Evolutionary conservation across 2,113 vertebrate species (phyloP), one percentile per base, ranked within the genome.

Genomic region (Gopherus evgoodei): DNA sequence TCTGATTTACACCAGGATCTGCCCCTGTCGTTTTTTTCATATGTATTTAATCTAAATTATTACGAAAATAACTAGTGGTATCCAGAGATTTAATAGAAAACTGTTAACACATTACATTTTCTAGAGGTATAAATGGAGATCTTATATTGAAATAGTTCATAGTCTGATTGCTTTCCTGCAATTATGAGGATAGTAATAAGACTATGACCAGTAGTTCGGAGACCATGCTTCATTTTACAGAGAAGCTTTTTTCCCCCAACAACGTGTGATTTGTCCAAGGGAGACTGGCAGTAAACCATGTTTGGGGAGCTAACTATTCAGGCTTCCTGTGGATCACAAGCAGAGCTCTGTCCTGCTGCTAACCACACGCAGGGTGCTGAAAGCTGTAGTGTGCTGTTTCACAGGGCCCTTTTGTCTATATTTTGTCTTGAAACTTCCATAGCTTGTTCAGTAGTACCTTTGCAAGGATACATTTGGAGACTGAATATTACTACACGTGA

Each of bases 321-420:
- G 4, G 0, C 91, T 92, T 93, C 85, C 93, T 49, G 47, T 2
- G 29, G 90, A 89, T 93, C n/a, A 3, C 92, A 93, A 88, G 86
- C 81, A 4, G 0, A 11, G 25, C 93, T 91, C 27, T 87, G 93
- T 81, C 88, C 76, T 72, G 57, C 65, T 29, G 0, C 0, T 89
- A 83, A 86, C 93, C 6, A 0, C 5, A 83, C n/a, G 38, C 50
- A 3, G 3, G 80, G 90, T 44, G 1, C 90, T 95, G 95, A 96
- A 93, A 90, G 95, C 91, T 2, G 5, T 76, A 92, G 82, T 96
- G 96, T 97, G 92, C 93, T 95, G 72, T 81, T 6, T 62, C 92
- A 97, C 95, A 97, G 96, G 57, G 93, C 50, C 56, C 69, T 86
- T 95, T 96, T 98, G 97, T 97, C 78, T 91, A 5, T 76, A 62